Percentiles rank a stretch among this genome's conserved stretches.
phyloP scores from a whole-genome alignment of 1,140 invertebrate genomes.

The Neodiprion virginianus region DNA sequence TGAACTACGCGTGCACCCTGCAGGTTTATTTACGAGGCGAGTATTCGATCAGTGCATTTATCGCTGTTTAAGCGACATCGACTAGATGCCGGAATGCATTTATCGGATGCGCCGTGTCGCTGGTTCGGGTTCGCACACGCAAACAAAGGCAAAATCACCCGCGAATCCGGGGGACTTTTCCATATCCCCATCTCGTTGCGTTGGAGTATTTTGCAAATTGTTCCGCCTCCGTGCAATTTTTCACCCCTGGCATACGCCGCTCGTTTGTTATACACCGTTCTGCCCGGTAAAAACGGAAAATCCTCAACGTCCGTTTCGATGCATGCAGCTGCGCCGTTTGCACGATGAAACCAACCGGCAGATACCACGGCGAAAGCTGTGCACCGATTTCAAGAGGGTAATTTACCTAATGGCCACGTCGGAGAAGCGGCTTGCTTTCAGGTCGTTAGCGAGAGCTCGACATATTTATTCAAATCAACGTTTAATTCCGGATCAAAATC shows the following conservation, averaged over 20 bases:
- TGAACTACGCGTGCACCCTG: slow-evolving; percentile 17
- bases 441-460: not conserved
- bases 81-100: not conserved
- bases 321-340: not conserved
- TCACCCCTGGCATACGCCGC: not conserved
- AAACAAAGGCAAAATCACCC: no score
- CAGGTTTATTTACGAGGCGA: slow-evolving; percentile 27
- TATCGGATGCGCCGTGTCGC: no score
- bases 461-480: not conserved
- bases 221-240: slow-evolving; percentile 1
- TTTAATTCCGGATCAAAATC: not conserved
- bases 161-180: no score
- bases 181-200: not conserved
- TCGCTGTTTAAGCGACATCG: slow-evolving; percentile 25
- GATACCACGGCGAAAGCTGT: no score
- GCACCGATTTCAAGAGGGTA: not conserved
- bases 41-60: slow-evolving; percentile 28
- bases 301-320: slow-evolving; percentile 1
- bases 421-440: not conserved
- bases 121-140: no score
- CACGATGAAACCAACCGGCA: not conserved
- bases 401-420: not conserved
- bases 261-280: slow-evolving; percentile 1
- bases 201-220: not conserved
- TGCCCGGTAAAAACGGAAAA: not conserved